Base-by-base conservation (phyloP, 1,140 invertebrate genomes). In the Drosophila rufa region DNA sequence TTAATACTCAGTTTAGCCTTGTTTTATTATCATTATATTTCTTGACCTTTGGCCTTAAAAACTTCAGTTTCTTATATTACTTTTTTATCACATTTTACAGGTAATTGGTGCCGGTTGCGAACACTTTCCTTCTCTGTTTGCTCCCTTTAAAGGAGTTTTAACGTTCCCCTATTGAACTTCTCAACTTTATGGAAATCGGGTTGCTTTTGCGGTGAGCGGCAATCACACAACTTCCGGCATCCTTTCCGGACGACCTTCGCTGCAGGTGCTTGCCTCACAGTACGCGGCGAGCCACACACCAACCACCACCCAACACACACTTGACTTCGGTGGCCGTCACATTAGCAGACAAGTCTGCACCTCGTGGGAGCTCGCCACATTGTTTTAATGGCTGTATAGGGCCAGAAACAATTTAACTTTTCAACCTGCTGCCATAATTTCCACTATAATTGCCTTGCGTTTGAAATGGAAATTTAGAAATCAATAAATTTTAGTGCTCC, bases 211-310 rank as follows among this genome's bases (percentile, higher is more conserved):
- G 67, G 67, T 27, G 53, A 15, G 22, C 45, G 38, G 40, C 3
- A 78, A 70, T 60, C 82, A 86, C 82, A 83, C 75, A 86, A 86
- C 69, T 79, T 85, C 75, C 79, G 70, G 65, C 59, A 46, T 75
- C 57, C 45, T 51, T 85, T 75, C 82, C 69, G 59, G 33, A 11
- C 55, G 38, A 61, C 80, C 47, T 40, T 17, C 45, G 56, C 59
- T 66, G 48, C 64, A 68, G 62, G 56, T 75, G 67, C 12, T 79
- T 57, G n/a, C 22, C 55, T 66, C 58, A 30, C 48, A 38, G 25
- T 38, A 19, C 36, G 38, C 14, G 22, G 62, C 14, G 14, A 50
- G 15, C 65, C 65, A 25, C 14, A n/a, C 40, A 42, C 2, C 15
- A 40, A 56, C 53, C 27, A 42, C 9, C 50, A 60, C 48, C 55